These are phyloP conservation scores for Galerucella pusilla DNA, from an alignment of 2,888 invertebrate species.

Conservation along the genomic window DNA sequence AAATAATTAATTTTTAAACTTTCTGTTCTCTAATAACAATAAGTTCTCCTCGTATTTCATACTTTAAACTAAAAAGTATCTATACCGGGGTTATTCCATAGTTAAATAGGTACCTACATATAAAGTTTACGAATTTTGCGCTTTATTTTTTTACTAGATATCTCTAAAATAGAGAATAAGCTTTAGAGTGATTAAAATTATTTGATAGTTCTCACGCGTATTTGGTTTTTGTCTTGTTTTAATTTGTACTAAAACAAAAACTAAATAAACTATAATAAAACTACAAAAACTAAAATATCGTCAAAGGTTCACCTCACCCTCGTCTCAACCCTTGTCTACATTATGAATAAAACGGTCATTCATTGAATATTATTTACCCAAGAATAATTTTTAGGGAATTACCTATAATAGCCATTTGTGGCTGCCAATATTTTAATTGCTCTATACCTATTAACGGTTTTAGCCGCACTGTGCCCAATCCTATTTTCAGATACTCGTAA, in stretches of 20 bases:
- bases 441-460: too few relatives aligned
- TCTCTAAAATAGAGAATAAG: too few relatives aligned
- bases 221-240: too few relatives aligned
- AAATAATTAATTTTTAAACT: slow-evolving; percentile 1
- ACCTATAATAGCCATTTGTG: too few relatives aligned
- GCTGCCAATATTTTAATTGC: too few relatives aligned
- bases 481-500: too few relatives aligned
- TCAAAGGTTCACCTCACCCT: background rate
- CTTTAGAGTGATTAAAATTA: too few relatives aligned
- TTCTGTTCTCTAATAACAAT: background rate
- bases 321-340: background rate
- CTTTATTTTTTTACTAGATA: background rate
- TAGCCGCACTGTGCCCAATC: too few relatives aligned
- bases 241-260: too few relatives aligned
- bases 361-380: background rate
- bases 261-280: too few relatives aligned
- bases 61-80: background rate
- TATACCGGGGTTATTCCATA: slow-evolving; percentile 13
- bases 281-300: too few relatives aligned
- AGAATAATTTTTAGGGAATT: background rate
- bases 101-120: background rate
- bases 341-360: background rate
- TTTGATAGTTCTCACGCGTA: too few relatives aligned
- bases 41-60: background rate
- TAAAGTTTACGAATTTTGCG: background rate